Conservation (phyloP, 2,888 invertebrate species). For the Leucophenga maculata region DNA sequence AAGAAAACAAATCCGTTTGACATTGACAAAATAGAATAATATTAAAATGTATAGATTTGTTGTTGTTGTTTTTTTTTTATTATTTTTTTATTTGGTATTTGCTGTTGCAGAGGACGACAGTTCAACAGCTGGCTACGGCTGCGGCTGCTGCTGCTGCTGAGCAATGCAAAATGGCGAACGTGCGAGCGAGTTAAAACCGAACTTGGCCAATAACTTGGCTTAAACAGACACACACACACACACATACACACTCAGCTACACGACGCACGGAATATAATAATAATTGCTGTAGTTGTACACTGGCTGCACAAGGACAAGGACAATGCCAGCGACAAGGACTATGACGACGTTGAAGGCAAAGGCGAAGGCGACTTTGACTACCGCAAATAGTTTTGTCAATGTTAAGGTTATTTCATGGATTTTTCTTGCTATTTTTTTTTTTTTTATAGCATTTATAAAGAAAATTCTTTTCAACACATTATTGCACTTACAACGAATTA, state of each 20-base stretch:
- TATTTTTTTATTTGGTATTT: neutral
- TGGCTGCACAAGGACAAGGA: constrained; percentile 62
- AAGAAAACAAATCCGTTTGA: constrained; percentile 28
- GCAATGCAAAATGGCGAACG: neutral
- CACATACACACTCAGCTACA: neutral
- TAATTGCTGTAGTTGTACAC: constrained; percentile 26
- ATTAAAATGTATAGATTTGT: constrained; percentile 32
- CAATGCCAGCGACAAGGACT: constrained; percentile 36
- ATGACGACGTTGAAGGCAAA: constrained; percentile 22
- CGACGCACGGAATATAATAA: neutral
- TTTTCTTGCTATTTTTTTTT: neutral
- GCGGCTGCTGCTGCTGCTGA: constrained; percentile 20
- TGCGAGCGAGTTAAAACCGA: constrained; percentile 4
- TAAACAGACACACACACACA: neutral
- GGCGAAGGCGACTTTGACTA: constrained; percentile 12
- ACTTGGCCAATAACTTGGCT: constrained; percentile 27
- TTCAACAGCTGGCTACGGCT: constrained; percentile 7
- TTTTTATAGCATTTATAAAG: too few relatives aligned
- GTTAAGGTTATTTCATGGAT: constrained; percentile 31
- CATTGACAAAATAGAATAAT: constrained; percentile 48
- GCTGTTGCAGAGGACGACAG: neutral
- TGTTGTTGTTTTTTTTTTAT: neutral
- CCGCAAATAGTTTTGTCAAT: constrained; percentile 25
- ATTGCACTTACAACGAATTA: neutral
- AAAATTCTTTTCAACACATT: neutral